Base-by-base conservation (phyloP, 2,888 invertebrate species). In the Dorcus parallelipipedus region DNA sequence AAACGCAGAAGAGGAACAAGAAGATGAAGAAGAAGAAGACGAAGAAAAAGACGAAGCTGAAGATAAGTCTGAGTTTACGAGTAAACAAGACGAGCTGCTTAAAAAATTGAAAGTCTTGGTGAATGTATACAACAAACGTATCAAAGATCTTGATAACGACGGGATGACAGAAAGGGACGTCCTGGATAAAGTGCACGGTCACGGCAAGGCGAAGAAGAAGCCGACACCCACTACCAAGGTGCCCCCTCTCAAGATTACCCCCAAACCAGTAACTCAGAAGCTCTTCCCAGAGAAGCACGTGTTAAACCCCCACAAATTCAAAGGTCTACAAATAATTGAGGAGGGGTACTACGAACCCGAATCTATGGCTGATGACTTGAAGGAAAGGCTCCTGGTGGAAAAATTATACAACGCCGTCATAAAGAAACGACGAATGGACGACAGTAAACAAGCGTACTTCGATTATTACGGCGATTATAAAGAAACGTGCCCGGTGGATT, bases 401-500 rank as follows among this genome's bases (percentile, higher is more conserved):
- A 55, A 56, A 26, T 43, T 59, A 7, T 59, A 59, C 52, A 52
- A 59, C 20, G 41, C 52, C 9, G 55, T 59, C n/a, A 49, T 59
- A 43, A 52, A 54, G 38, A 54, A 47, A 42, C 45, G 55, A 9
- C 55, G 56, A 17, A 59, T 52, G 40, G 38, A 45, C 17, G 17
- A 10, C n/a, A 43, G n/a, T 17, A 20, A 43, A 43, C 41, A 41
- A 41, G 41, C 9, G 10, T 20, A 20, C 20, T 20, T 20, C 20
- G 20, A 33, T 33, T 58, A 6, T 4, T 55, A 56, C 38, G 55
- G 51, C 1, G 17, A 41, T 14, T 33, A 17, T 6, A 49, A 56
- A 42, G 45, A 45, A 3, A 45, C n/a, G 0, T 59, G 52, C 38
- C 52, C 49, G 23, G 52, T 55, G 7, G 50, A 59, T 49, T 10